Conservation (phyloP, 1,140 invertebrate genomes). For the Cepaea nemoralis region DNA sequence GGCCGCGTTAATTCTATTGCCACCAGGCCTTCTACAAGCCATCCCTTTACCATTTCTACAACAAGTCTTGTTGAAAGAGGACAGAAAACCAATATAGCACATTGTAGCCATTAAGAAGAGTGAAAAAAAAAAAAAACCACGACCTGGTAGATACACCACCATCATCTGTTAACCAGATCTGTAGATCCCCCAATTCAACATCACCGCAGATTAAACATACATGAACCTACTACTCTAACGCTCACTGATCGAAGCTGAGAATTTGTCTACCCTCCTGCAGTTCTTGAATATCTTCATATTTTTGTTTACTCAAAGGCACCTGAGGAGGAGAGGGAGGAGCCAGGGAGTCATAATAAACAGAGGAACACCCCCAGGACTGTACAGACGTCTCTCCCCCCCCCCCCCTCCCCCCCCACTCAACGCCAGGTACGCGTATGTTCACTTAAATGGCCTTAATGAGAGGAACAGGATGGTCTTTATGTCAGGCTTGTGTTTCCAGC, state of each 20-base stretch:
- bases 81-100: too few species aligned
- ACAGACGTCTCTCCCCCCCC: background rate
- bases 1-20: slow-evolving; percentile 29
- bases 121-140: background rate
- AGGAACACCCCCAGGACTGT: background rate
- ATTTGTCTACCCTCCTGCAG: background rate
- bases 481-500: background rate
- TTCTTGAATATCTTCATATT: background rate
- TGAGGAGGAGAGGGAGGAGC: background rate
- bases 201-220: slow-evolving; percentile 17
- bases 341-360: background rate
- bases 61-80: background rate
- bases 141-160: slow-evolving; percentile 9
- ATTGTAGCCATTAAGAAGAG: background rate
- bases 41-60: background rate
- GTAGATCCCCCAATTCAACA: slow-evolving; percentile 5
- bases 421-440: background rate
- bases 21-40: background rate
- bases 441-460: background rate
- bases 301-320: background rate
- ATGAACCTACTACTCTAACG: background rate
- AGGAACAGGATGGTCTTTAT: background rate
- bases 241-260: background rate
- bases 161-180: background rate
- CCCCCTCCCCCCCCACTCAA: background rate